These are phyloP conservation scores for Mongoloraphidia duomilia DNA, from an alignment of 2,888 invertebrate species.

Conservation along the genomic window DNA sequence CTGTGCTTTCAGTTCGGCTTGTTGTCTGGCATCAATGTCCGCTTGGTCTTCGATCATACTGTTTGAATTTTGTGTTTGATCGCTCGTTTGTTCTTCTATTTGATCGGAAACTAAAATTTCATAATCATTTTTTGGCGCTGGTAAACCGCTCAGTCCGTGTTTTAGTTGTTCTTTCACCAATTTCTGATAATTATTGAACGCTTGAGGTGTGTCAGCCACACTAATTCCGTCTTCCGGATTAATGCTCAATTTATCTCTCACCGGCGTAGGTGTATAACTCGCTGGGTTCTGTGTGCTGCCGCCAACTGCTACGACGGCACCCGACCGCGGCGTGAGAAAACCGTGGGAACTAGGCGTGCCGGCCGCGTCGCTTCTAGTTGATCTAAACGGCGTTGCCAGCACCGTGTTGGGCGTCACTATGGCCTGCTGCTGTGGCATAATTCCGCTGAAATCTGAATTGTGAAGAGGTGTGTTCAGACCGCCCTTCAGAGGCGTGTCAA, in stretches of 20 bases:
- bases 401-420: conserved; percentile 84
- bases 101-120: conserved; percentile 94
- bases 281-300: conserved; percentile 7
- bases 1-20: conserved; percentile 53
- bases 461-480: conserved; percentile 89
- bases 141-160: conserved; percentile 65
- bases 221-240: conserved; percentile 74
- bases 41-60: conserved; percentile 66
- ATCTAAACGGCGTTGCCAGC: conserved; percentile 71
- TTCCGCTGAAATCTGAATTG: conserved; percentile 76
- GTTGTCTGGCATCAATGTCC: conserved; percentile 57
- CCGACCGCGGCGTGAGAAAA: conserved; percentile 39
- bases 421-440: conserved; percentile 54
- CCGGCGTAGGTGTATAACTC: conserved; percentile 51
- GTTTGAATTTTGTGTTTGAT: neutral
- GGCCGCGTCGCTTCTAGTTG: conserved; percentile 46
- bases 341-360: conserved; percentile 47
- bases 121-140: conserved; percentile 90
- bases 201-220: conserved; percentile 54
- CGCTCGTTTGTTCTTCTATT: conserved; percentile 38
- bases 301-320: conserved; percentile 29
- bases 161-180: conserved; percentile 59
- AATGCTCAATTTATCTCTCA: conserved; percentile 88
- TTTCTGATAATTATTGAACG: conserved; percentile 51
- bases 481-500: conserved; percentile 93